Evolutionary conservation across 2,113 vertebrate genomes (phyloP), one percentile per base, ranked within the genome.

Genomic region (Phaetusa simplex): DNA sequence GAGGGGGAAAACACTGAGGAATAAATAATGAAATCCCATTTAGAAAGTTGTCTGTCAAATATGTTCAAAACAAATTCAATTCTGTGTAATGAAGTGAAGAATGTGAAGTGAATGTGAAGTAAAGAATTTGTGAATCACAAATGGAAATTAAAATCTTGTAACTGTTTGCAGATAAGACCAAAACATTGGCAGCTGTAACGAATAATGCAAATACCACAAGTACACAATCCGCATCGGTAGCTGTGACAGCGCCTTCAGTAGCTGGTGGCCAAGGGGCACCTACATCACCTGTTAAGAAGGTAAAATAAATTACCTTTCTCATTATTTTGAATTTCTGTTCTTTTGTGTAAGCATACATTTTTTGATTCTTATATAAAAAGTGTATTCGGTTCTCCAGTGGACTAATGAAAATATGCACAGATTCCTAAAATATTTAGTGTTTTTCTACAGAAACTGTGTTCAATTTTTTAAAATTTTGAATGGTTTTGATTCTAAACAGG

Each of bases 221-320:
- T 92, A 85, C 97, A 29, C 98, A 98, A 15, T 94, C 98, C 14
- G 56, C 98, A 88, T 98, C 97, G 11, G 93, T 98, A 92, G 98
- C 98, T 49, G 98, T 98, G 70, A 98, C 94, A 71, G 97, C 99
- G 0, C 97, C 99, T 94, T 98, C 99, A 12, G 98, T 98, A 91
- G 98, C 98, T 6, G 98, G 98, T 94, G 99, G 98, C 93, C 99
- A 99, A 97, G 98, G 99, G 86, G 98, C 98, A 82, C 99, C 99
- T 88, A 98, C 99, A n/a, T 99, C 99, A 65, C 99, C 99, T 66
- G 78, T 99, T 70, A 99, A 99, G 96, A 99, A 99, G 99, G 99
- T 99, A 99, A 94, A 94, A 87, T 19, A 90, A 58, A 96, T 89
- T 47, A 53, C 16, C 4, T 62, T 79, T 92, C 42, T 77, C 1